These are phyloP conservation scores for Cerastoderma edule DNA, from an alignment of 2,888 invertebrate genomes.

Conservation along the genomic window DNA sequence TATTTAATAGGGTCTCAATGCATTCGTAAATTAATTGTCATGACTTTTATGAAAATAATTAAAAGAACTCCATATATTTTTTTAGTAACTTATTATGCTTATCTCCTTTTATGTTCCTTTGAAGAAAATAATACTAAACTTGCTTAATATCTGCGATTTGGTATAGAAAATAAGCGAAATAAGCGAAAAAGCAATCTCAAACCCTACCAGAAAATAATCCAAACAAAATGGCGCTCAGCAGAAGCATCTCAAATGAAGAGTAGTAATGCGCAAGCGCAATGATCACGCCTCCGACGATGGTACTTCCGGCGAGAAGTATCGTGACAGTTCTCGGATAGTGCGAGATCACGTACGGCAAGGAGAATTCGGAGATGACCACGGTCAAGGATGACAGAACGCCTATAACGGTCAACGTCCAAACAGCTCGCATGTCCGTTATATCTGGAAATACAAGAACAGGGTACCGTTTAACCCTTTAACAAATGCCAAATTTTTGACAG, in stretches of 20 bases:
- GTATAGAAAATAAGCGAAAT: no score
- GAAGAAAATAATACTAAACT: no score
- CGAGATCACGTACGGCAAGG: conserved; percentile 1
- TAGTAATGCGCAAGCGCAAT: conserved; percentile 34
- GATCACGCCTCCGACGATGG: conserved; percentile 17
- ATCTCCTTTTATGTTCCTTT: no score
- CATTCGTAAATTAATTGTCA: no score
- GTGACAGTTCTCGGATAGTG: conserved; percentile 8
- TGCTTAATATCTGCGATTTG: no score
- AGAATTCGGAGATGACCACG: conserved; percentile 11
- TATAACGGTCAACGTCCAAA: conserved; percentile 11
- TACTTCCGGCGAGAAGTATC: conserved; percentile 17
- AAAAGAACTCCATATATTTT: no score
- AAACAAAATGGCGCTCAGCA: conserved; percentile 28
- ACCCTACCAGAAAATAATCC: conserved; percentile 32
- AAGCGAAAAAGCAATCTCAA: neutral
- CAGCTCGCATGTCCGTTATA: conserved; percentile 8
- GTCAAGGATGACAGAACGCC: conserved; percentile 12
- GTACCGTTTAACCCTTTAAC: no score
- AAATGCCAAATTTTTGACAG: no score
- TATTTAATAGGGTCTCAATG: no score
- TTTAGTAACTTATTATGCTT: no score
- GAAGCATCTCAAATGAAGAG: neutral
- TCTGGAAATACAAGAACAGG: conserved; percentile 1
- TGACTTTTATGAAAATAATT: no score